Conservation (phyloP, 2,797 vertebrate species). For the Staurois parvus region DNA sequence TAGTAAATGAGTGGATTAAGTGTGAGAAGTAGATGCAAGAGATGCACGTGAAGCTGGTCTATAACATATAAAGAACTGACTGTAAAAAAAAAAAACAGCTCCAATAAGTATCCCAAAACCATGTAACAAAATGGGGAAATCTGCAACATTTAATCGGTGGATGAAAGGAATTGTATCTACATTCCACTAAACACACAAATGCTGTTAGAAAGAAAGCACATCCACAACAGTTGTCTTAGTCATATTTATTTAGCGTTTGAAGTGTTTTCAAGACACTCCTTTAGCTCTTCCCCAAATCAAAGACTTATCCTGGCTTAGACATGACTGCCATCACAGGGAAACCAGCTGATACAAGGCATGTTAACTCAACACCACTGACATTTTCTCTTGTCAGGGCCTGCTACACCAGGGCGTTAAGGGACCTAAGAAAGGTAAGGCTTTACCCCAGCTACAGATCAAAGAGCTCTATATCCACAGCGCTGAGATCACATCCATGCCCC, state of each 20-base stretch:
- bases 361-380: slow-evolving; percentile 39
- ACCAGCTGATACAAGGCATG: slow-evolving; percentile 22
- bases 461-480: slow-evolving; percentile 6
- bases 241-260: slow-evolving; percentile 48
- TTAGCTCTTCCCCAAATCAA: slow-evolving; percentile 52
- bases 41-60: not conserved
- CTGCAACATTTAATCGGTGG: not conserved
- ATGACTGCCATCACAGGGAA: slow-evolving; percentile 21
- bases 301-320: slow-evolving; percentile 47
- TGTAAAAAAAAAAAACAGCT: too few species aligned
- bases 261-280: slow-evolving; percentile 50
- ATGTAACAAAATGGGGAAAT: not conserved
- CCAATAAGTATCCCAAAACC: not conserved
- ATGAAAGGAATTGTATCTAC: slow-evolving; percentile 4
- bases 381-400: slow-evolving; percentile 50
- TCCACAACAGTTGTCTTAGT: slow-evolving; percentile 38
- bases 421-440: slow-evolving; percentile 31
- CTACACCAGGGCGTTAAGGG: slow-evolving; percentile 29
- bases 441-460: slow-evolving; percentile 38
- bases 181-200: slow-evolving; percentile 12
- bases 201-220: slow-evolving; percentile 11
- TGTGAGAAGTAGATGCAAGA: not conserved
- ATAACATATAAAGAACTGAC: not conserved
- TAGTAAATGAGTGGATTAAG: not conserved
- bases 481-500: slow-evolving; percentile 34